These are phyloP conservation scores for Dasypolia templi DNA, from an alignment of 2,888 invertebrate species.

Conservation along the genomic window DNA sequence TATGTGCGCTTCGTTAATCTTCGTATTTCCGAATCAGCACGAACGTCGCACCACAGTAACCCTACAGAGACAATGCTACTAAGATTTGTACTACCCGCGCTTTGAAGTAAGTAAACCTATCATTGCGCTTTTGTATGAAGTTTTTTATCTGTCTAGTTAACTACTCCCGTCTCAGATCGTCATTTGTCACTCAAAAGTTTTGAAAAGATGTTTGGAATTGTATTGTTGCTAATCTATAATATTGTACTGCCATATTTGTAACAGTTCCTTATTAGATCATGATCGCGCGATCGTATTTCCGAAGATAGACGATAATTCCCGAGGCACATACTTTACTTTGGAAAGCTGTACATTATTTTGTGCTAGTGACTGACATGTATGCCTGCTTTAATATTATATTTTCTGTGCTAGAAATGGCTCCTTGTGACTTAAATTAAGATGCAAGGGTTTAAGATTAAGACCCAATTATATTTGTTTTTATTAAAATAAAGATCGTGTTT, in stretches of 20 bases:
- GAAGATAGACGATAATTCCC: background rate
- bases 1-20: background rate
- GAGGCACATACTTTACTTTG: background rate
- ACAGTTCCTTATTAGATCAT: background rate
- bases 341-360: background rate
- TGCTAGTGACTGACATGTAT: background rate
- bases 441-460: background rate
- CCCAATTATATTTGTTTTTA: background rate
- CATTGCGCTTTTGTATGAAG: background rate
- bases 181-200: background rate
- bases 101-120: background rate
- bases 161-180: no score
- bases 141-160: background rate
- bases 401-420: background rate
- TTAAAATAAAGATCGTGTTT: background rate
- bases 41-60: background rate
- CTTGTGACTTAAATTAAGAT: background rate
- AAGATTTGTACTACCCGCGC: no score
- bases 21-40: conserved; percentile 1
- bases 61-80: background rate
- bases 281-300: background rate
- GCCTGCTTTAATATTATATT: background rate
- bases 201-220: background rate
- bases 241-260: background rate
- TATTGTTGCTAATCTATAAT: background rate